Evolutionary conservation across 2,888 invertebrate species (phyloP).

Genomic region (Alsophila aescularia): DNA sequence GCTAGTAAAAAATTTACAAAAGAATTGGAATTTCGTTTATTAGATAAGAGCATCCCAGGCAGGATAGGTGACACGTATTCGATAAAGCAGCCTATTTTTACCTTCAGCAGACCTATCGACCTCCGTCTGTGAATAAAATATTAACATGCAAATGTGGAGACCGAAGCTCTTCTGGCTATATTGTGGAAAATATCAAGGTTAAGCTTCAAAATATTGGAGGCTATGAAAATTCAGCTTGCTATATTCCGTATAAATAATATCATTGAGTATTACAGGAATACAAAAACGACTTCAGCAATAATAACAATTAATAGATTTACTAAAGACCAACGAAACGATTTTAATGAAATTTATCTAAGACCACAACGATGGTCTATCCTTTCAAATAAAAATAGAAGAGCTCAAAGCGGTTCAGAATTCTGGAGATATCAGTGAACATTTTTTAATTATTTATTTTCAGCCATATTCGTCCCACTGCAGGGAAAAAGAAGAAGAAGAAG

Average conservation of each 20-base stretch:
- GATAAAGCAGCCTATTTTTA: conserved; percentile 55
- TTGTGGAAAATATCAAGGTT: conserved; percentile 7
- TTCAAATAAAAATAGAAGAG: too few relatives aligned
- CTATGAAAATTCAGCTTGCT: not conserved
- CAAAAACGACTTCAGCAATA: too few relatives aligned
- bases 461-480: too few relatives aligned
- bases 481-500: too few relatives aligned
- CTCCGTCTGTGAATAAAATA: conserved; percentile 58
- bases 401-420: too few relatives aligned
- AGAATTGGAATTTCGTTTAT: conserved; percentile 38
- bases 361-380: too few relatives aligned
- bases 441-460: too few relatives aligned
- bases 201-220: conserved; percentile 2
- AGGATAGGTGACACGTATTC: conserved; percentile 40
- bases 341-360: too few relatives aligned
- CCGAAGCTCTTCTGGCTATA: conserved; percentile 10
- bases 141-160: conserved; percentile 54
- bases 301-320: too few relatives aligned
- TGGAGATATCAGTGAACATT: too few relatives aligned
- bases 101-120: conserved; percentile 42
- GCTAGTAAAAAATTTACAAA: conserved; percentile 37
- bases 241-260: not conserved
- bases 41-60: conserved; percentile 33
- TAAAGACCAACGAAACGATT: too few relatives aligned
- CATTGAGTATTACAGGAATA: too few relatives aligned